Evolutionary conservation across 1,140 invertebrate genomes (phyloP).

Genomic region (Drosophila truncata): DNA sequence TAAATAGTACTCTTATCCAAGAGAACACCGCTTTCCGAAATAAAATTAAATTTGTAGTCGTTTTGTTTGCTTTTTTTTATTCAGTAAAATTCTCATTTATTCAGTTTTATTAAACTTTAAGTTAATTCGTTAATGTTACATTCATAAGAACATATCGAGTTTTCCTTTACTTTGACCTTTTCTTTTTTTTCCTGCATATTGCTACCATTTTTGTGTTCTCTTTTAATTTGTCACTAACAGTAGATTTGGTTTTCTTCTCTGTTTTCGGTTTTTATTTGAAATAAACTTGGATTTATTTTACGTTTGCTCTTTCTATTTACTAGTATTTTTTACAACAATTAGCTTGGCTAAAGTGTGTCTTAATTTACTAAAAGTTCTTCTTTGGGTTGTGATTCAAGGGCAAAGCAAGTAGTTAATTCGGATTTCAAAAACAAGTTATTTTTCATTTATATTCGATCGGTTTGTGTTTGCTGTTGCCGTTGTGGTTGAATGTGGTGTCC

Average conservation of each 20-base stretch:
- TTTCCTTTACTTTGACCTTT: constrained; percentile 49
- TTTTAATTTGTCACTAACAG: constrained; percentile 64
- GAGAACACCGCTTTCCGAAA: not conserved
- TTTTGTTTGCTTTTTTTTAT: constrained; percentile 56
- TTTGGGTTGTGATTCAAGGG: constrained; percentile 46
- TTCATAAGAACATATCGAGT: constrained; percentile 83
- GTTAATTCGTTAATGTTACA: constrained; percentile 84
- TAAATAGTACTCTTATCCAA: too few relatives aligned
- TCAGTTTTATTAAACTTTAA: constrained; percentile 78
- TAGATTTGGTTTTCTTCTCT: constrained; percentile 36
- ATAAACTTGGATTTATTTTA: constrained; percentile 65
- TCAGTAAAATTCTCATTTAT: constrained; percentile 82
- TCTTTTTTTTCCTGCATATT: constrained; percentile 70
- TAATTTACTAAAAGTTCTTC: constrained; percentile 56
- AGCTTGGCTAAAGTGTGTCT: constrained; percentile 78
- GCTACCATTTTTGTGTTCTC: constrained; percentile 65
- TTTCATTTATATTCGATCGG: constrained; percentile 10
- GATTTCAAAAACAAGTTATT: constrained; percentile 23
- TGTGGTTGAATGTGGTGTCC: constrained; percentile 23
- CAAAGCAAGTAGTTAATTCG: constrained; percentile 27
- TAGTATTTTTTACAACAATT: constrained; percentile 75
- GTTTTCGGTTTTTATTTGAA: constrained; percentile 42
- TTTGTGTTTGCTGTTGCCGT: constrained; percentile 15
- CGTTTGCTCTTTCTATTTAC: constrained; percentile 39
- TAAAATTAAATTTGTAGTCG: constrained; percentile 3